Evolutionary conservation across 2,113 vertebrate species (phyloP).

Genomic region (Oncorhynchus keta): DNA sequence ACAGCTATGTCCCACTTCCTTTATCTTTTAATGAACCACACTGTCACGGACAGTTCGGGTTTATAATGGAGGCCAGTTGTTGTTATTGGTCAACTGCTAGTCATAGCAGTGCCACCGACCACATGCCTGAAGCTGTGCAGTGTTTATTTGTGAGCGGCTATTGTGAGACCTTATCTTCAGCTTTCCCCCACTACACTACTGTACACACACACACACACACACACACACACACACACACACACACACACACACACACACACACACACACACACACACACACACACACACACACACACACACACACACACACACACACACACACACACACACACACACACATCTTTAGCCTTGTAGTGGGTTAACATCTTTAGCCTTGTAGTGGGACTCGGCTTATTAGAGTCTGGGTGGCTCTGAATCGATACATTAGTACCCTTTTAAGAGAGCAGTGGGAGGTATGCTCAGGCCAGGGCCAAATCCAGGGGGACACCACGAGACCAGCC

Average conservation of each 20-base stretch:
- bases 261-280: not conserved
- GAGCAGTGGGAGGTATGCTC: not conserved
- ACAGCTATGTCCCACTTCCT: conserved; percentile 41
- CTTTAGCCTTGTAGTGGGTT: conserved; percentile 7
- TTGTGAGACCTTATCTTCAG: not conserved
- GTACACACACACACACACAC: not conserved
- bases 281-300: conserved; percentile 6
- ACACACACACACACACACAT: not conserved
- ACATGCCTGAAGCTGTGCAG: not conserved
- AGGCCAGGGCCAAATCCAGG: not conserved
- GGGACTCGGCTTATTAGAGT: conserved; percentile 1
- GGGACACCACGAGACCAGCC: not conserved
- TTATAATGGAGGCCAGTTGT: conserved; percentile 6
- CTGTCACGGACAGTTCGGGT: conserved; percentile 19
- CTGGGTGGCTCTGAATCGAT: conserved; percentile 14
- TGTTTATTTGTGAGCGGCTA: not conserved
- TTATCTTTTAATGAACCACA: conserved; percentile 41
- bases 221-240: conserved; percentile 1
- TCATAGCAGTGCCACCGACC: not conserved
- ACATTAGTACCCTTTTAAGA: conserved; percentile 5
- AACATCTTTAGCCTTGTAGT: conserved; percentile 6
- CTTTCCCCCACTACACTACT: not conserved
- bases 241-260: not conserved
- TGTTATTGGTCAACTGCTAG: not conserved
- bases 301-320: not conserved